Conservation (phyloP, 2,888 invertebrate genomes). For the Muschampia plurimacula region DNA sequence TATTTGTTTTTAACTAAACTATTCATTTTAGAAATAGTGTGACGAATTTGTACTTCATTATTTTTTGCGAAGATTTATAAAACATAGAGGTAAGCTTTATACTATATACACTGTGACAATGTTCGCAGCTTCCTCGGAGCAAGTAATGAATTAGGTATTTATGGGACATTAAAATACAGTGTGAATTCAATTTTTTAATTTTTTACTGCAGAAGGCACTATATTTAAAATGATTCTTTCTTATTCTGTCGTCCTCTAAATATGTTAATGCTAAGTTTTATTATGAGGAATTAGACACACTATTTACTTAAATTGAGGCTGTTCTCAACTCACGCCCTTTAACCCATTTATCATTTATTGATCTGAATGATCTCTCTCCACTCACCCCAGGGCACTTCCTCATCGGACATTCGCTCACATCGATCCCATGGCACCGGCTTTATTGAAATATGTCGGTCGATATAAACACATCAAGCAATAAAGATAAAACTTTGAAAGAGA, state of each 20-base stretch:
- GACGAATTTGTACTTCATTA: no score
- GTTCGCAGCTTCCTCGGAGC: background rate
- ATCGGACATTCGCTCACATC: constrained; percentile 2
- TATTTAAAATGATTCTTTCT: background rate
- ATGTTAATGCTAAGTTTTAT: background rate
- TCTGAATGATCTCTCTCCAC: background rate
- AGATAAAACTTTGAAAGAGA: background rate
- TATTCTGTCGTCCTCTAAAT: background rate
- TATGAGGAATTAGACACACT: background rate
- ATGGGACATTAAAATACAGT: background rate
- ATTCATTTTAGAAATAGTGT: no score
- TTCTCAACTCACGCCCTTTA: background rate
- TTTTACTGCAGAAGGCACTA: background rate
- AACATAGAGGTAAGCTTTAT: background rate
- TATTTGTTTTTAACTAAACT: no score
- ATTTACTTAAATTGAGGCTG: background rate
- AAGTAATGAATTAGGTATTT: background rate
- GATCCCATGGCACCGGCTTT: constrained; percentile 15
- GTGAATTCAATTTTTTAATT: background rate
- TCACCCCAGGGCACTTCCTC: background rate
- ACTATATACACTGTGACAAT: background rate
- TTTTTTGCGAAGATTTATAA: background rate
- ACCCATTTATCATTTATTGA: background rate
- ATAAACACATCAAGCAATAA: background rate
- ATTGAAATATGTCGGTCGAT: background rate